Conservation (phyloP, 2,113 vertebrate genomes). For the Entosphenus tridentatus region DNA sequence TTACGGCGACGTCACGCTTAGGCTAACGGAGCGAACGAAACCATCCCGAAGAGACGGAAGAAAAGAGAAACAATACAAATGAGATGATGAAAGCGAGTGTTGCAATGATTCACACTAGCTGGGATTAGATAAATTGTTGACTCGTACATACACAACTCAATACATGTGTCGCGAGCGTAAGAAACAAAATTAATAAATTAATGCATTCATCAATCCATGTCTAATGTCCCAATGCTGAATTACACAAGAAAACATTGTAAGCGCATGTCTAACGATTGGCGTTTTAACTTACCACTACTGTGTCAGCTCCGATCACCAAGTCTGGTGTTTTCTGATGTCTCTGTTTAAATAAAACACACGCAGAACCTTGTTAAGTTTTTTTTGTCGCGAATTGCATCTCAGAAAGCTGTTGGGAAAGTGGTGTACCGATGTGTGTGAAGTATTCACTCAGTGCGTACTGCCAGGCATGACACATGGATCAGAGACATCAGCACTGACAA, state of each 20-base stretch:
- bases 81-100: not conserved
- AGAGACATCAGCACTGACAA: too few relatives aligned
- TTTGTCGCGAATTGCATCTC: too few relatives aligned
- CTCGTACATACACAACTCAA: not conserved
- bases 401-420: too few relatives aligned
- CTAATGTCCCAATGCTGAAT: too few relatives aligned
- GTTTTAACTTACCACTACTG: conserved; percentile 52
- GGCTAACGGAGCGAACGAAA: too few relatives aligned
- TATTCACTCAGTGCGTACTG: too few relatives aligned
- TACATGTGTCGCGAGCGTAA: not conserved
- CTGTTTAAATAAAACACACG: conserved; percentile 19
- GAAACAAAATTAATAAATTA: not conserved
- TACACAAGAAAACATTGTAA: too few relatives aligned
- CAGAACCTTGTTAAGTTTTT: not conserved
- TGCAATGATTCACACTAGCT: not conserved
- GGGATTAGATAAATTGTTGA: not conserved
- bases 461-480: too few relatives aligned
- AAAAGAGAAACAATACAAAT: too few relatives aligned
- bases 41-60: too few relatives aligned
- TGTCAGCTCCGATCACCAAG: conserved; percentile 77
- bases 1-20: too few relatives aligned
- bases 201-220: not conserved
- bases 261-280: not conserved
- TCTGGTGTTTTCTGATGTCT: conserved; percentile 62
- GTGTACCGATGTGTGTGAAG: too few relatives aligned